A percentile compares a stretch with the other conserved stretches of the same genome.
phyloP scores from a whole-genome alignment of 1,140 invertebrate genomes.

The Drosophila sucinea region DNA sequence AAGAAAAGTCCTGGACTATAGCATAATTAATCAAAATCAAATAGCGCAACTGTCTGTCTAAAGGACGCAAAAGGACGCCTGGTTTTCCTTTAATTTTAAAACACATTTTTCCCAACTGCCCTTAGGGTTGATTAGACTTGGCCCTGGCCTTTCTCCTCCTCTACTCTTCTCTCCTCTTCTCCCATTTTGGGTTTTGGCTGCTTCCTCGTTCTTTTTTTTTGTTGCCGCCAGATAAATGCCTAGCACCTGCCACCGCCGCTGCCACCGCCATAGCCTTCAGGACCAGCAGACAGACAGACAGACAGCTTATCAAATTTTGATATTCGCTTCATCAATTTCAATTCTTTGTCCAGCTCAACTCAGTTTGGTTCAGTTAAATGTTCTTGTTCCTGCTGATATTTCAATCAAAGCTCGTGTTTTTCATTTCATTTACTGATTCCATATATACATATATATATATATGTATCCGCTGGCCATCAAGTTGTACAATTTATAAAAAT shows the following conservation, averaged over 20 bases:
- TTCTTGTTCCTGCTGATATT: constrained; percentile 57
- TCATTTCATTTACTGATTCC: constrained; percentile 3
- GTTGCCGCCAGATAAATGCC: constrained; percentile 57
- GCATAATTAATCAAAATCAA: constrained; percentile 83
- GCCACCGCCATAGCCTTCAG: constrained; percentile 27
- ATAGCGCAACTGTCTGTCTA: constrained; percentile 63
- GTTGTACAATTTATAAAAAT: constrained; percentile 77
- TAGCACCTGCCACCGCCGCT: constrained; percentile 58
- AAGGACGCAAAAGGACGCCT: constrained; percentile 29
- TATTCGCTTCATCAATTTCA: constrained; percentile 74
- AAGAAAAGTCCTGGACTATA: constrained; percentile 55
- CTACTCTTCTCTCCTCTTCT: constrained; percentile 18
- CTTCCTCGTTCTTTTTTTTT: constrained; percentile 22
- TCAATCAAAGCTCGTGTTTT: constrained; percentile 49
- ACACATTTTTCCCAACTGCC: constrained; percentile 36
- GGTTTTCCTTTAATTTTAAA: constrained; percentile 54
- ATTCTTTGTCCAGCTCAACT: constrained; percentile 35
- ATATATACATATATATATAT: constrained; percentile 25
- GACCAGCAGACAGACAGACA: constrained; percentile 38
- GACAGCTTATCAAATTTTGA: constrained; percentile 66
- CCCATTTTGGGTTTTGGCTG: too few relatives aligned
- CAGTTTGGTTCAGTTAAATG: constrained; percentile 16
- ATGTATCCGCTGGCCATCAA: constrained; percentile 45
- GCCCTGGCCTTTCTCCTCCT: constrained; percentile 23
- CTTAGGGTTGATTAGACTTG: constrained; percentile 45